phyloP scores from a whole-genome alignment of 2,113 vertebrate species.

The Larimichthys polyactis region DNA sequence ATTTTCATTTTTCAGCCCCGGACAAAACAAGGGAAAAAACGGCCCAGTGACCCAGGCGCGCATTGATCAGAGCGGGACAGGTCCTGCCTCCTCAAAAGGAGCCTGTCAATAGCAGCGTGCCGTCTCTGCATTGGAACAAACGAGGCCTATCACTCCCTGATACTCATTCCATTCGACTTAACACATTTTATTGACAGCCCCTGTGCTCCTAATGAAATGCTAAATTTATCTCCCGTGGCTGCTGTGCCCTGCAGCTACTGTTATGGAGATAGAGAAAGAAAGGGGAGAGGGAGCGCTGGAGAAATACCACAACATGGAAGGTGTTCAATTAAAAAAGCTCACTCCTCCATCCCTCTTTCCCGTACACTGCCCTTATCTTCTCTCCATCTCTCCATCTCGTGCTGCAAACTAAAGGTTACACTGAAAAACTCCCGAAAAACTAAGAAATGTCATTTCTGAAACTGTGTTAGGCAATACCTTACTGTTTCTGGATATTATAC shows the following conservation, averaged over 20 bases:
- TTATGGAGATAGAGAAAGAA: constrained; percentile 81
- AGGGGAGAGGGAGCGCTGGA: constrained; percentile 55
- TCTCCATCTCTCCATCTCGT: constrained; percentile 68
- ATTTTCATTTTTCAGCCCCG: constrained; percentile 81
- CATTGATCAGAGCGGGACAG: constrained; percentile 86
- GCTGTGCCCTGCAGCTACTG: constrained; percentile 82
- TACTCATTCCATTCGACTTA: constrained; percentile 88
- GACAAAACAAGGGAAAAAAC: constrained; percentile 75
- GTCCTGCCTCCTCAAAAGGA: constrained; percentile 81
- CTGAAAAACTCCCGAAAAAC: constrained; percentile 64
- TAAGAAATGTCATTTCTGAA: constrained; percentile 67
- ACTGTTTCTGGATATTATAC: constrained; percentile 35
- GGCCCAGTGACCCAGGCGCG: constrained; percentile 73
- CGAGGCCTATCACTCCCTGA: constrained; percentile 82
- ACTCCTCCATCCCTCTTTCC: constrained; percentile 45
- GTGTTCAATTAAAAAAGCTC: constrained; percentile 82
- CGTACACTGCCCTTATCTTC: constrained; percentile 69
- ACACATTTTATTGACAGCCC: constrained; percentile 90
- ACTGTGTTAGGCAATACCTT: constrained; percentile 50
- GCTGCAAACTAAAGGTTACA: constrained; percentile 76
- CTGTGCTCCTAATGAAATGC: constrained; percentile 88
- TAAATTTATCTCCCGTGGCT: constrained; percentile 87
- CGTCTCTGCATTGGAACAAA: constrained; percentile 83
- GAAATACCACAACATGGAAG: constrained; percentile 81
- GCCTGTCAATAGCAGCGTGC: constrained; percentile 82